These are phyloP conservation scores for Drosophila cardini DNA, from an alignment of 1,140 invertebrate species.

Conservation along the genomic window DNA sequence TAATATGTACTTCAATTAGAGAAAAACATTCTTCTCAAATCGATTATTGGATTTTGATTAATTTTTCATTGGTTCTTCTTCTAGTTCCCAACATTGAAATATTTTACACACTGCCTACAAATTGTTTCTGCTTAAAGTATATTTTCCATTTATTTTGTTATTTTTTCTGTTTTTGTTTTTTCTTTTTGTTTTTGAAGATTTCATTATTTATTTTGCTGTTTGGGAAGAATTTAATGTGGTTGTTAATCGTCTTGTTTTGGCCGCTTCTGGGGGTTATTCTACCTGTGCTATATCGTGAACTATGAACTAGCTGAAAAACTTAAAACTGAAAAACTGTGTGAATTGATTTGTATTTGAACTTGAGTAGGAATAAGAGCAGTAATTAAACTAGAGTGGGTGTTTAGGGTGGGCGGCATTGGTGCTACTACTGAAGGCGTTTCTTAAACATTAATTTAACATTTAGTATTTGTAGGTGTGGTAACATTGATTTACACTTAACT, in stretches of 20 bases:
- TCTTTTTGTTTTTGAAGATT: conserved; percentile 6
- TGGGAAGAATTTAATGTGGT: conserved; percentile 43
- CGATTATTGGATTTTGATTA: conserved; percentile 41
- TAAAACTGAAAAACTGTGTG: background rate
- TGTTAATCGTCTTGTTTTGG: conserved; percentile 38
- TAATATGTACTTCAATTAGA: conserved; percentile 55
- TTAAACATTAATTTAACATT: conserved; percentile 38
- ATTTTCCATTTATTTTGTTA: conserved; percentile 1
- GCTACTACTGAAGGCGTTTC: conserved; percentile 19
- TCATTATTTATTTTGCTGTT: conserved; percentile 65
- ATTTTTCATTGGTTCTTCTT: conserved; percentile 43
- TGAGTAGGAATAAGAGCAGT: conserved; percentile 12
- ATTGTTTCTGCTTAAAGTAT: conserved; percentile 8
- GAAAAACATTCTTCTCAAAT: conserved; percentile 25
- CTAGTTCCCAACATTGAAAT: conserved; percentile 25
- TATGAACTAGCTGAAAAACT: background rate
- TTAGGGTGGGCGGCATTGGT: no score
- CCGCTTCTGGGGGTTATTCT: background rate
- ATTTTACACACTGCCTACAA: conserved; percentile 8
- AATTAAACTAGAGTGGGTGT: conserved; percentile 3
- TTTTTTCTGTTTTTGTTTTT: conserved; percentile 1
- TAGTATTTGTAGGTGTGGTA: conserved; percentile 4
- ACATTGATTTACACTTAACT: conserved; percentile 26
- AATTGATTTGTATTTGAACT: conserved; percentile 49
- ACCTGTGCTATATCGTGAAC: conserved; percentile 6